phyloP scores from a whole-genome alignment of 2,888 invertebrate species.

The Apocheima hispidaria region DNA sequence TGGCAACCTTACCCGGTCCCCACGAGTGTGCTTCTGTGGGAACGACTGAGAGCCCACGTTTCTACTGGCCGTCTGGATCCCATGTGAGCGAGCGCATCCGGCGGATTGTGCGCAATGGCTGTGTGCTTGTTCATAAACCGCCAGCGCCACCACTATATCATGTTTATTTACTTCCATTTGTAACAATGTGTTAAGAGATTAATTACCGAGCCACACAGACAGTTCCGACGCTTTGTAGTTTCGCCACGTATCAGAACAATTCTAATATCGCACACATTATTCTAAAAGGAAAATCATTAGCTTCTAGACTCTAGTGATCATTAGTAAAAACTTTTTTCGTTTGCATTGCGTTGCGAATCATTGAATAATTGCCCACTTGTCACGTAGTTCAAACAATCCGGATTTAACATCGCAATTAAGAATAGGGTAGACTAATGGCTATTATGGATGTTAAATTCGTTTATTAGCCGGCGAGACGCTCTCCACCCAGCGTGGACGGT shows the following conservation, averaged over 20 bases:
- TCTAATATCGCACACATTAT: constrained; percentile 8
- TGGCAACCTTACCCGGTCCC: constrained; percentile 78
- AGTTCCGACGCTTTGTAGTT: constrained; percentile 21
- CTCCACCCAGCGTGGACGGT: constrained; percentile 77
- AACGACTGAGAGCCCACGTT: constrained; percentile 73
- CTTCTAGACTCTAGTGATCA: background rate
- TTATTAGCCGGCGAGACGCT: constrained; percentile 73
- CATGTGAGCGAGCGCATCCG: constrained; percentile 82
- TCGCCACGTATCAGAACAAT: constrained; percentile 44
- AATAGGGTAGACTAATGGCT: constrained; percentile 67
- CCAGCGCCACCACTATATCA: constrained; percentile 39
- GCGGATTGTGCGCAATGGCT: constrained; percentile 62
- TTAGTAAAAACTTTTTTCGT: constrained; percentile 27
- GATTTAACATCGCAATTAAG: constrained; percentile 69
- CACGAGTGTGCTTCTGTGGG: constrained; percentile 77
- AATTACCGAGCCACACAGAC: constrained; percentile 43
- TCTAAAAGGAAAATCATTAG: constrained; percentile 20
- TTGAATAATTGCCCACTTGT: constrained; percentile 35
- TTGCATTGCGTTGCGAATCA: constrained; percentile 37
- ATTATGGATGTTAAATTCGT: constrained; percentile 69
- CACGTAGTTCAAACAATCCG: constrained; percentile 56
- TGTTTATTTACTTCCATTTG: constrained; percentile 68
- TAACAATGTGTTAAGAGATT: constrained; percentile 57
- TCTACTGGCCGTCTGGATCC: constrained; percentile 77
- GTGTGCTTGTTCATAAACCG: constrained; percentile 55